A percentile compares a stretch with the other conserved stretches of the same genome.
Evolutionary conservation across 2,888 invertebrate genomes (phyloP).

Genomic region (Balanococcus diminutus): DNA sequence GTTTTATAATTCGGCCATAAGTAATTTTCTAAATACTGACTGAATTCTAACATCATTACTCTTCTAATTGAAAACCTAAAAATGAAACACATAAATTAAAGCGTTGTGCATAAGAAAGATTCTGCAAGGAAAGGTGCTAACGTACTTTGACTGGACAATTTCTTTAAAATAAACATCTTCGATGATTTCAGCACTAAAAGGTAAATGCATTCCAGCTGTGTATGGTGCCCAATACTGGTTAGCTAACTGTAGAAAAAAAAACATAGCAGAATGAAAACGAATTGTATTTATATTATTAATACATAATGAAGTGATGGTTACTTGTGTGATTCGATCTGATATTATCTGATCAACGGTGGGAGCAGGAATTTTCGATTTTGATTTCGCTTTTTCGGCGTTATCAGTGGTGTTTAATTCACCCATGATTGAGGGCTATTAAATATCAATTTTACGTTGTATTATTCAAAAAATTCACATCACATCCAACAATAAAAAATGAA

Average conservation of each 20-base stretch:
- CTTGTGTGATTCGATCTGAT: conserved; percentile 86
- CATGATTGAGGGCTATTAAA: background rate
- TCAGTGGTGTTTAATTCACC: background rate
- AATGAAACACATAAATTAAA: conserved; percentile 11
- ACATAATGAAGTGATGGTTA: conserved; percentile 61
- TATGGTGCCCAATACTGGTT: conserved; percentile 92
- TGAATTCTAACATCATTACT: conserved; percentile 95
- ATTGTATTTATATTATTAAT: conserved; percentile 55
- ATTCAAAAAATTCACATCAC: background rate
- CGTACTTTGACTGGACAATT: conserved; percentile 80
- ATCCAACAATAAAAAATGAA: background rate
- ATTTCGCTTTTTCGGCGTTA: conserved; percentile 7
- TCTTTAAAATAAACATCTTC: conserved; percentile 89
- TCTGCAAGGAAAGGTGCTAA: background rate
- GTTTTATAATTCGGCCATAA: conserved; percentile 93
- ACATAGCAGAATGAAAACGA: background rate
- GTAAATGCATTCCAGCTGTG: conserved; percentile 72
- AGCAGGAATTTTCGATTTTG: conserved; percentile 59
- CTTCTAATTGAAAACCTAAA: conserved; percentile 78
- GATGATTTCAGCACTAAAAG: conserved; percentile 78
- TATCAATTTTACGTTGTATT: background rate
- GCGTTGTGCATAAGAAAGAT: background rate
- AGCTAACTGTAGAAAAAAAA: conserved; percentile 72
- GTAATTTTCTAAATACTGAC: conserved; percentile 95
- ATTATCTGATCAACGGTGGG: conserved; percentile 90